Percentiles rank a stretch among this genome's conserved stretches.
Conservation (phyloP, 2,888 invertebrate genomes). For the Coecobrya sp. region DNA sequence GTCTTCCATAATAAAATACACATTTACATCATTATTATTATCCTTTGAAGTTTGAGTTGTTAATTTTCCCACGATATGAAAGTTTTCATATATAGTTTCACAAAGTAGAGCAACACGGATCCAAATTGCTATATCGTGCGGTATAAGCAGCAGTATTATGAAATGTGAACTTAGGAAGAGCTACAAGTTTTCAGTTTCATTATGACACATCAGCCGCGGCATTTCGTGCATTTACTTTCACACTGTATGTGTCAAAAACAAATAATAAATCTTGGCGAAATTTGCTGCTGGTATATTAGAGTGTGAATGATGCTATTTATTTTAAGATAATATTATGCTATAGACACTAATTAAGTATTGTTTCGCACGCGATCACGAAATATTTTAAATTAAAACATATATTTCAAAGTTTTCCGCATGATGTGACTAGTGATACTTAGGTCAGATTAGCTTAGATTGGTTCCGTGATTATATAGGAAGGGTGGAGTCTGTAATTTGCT, state of each 20-base stretch:
- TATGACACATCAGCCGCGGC: background rate
- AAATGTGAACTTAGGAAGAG: too few relatives aligned
- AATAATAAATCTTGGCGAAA: slow-evolving; percentile 40
- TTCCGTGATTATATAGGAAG: background rate
- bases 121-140: background rate
- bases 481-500: too few relatives aligned
- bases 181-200: too few relatives aligned
- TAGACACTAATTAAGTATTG: background rate
- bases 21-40: slow-evolving; percentile 33
- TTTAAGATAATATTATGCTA: background rate
- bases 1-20: background rate
- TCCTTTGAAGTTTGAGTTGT: slow-evolving; percentile 24
- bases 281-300: background rate
- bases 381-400: background rate
- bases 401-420: background rate
- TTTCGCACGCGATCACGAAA: background rate
- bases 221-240: background rate
- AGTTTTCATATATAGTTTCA: background rate
- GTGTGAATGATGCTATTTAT: slow-evolving; percentile 29
- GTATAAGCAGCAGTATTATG: background rate
- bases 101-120: background rate
- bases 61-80: slow-evolving; percentile 46
- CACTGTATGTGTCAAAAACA: slow-evolving; percentile 33
- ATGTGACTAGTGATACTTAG: background rate
- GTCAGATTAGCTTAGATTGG: background rate